Base-by-base conservation (phyloP, 1,140 invertebrate species). In the Lordiphosa stackelbergi region DNA sequence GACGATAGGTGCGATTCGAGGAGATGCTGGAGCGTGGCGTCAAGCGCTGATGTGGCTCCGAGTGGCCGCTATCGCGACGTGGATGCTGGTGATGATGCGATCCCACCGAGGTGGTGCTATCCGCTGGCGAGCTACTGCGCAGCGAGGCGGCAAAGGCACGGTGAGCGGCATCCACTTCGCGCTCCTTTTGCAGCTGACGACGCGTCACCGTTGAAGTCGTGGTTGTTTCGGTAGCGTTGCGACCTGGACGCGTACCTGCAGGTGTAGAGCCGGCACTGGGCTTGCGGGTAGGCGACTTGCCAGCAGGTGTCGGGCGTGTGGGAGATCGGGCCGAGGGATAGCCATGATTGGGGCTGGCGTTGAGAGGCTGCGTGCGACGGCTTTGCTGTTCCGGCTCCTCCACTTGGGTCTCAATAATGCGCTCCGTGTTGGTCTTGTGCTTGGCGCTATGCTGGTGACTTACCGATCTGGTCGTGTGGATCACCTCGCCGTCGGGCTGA, bases 121-220 rank as follows among this genome's bases (percentile, higher is more conserved):
- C 86, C 12, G 83, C 73, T 3, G 88, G 86, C 1, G 87, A 87
- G 40, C 91, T 90, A 43, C 91, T 89, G 43, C 93, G 89, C 34
- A 94, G 86, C 28, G 92, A 92, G 53, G 91, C 91, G 2, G 92
- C 93, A 88, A 93, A 94, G 4, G 92, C 92, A 64, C 93, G 90
- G 78, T 94, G 93, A 13, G 92, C 91, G 5, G 92, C 91, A 77
- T 92, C 93, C 49, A 91, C 89, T 41, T 86, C 85, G 12, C 77
- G 62, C 92, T 87, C 85, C 66, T 87, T 87, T 13, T 75, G 66
- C 56, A 87, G 90, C 46, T 83, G 69, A 8, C 75, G 62, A 13
- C 85, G 84, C 1, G 84, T 71, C 10, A 73, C 42, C 0, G 64
- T 66, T 19, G 59, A 53, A 1, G 57, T 59, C 3, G 59, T 66